Conservation (phyloP, 2,113 vertebrate genomes). For the Cryptoleucopteryx plumbea region DNA sequence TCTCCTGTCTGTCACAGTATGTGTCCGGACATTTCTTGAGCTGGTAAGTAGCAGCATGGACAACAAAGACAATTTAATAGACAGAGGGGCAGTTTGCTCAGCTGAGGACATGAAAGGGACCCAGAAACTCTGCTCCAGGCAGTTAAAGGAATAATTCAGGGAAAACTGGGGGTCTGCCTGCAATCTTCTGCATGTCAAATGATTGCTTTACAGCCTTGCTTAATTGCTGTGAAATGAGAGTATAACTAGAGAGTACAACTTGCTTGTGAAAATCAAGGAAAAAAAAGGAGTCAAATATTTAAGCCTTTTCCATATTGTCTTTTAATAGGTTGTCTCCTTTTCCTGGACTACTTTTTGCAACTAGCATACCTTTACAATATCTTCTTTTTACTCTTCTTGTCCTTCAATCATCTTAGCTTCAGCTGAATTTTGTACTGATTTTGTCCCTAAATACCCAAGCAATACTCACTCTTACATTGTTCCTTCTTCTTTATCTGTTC, state of each 20-base stretch:
- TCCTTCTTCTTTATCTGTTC: background rate
- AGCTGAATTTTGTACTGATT: background rate
- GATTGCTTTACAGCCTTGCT: background rate
- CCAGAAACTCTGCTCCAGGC: background rate
- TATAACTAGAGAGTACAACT: background rate
- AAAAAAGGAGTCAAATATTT: background rate
- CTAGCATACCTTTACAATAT: background rate
- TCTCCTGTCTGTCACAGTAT: background rate
- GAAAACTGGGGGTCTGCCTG: background rate
- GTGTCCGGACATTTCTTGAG: background rate
- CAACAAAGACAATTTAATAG: background rate
- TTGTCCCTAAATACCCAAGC: background rate
- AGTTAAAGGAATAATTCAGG: background rate
- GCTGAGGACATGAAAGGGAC: background rate
- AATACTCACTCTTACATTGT: background rate
- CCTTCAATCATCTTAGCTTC: background rate
- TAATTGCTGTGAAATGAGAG: background rate
- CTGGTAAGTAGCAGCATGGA: background rate
- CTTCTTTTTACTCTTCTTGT: background rate
- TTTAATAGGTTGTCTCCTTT: background rate
- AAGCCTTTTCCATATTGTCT: background rate
- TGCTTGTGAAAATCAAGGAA: background rate
- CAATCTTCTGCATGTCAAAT: background rate
- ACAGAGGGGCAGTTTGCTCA: background rate
- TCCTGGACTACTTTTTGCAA: background rate